A percentile compares a stretch with the other conserved stretches of the same genome.
These are phyloP conservation scores for Pseudorectes ferrugineus DNA, from an alignment of 2,113 vertebrate species.

Conservation along the genomic window DNA sequence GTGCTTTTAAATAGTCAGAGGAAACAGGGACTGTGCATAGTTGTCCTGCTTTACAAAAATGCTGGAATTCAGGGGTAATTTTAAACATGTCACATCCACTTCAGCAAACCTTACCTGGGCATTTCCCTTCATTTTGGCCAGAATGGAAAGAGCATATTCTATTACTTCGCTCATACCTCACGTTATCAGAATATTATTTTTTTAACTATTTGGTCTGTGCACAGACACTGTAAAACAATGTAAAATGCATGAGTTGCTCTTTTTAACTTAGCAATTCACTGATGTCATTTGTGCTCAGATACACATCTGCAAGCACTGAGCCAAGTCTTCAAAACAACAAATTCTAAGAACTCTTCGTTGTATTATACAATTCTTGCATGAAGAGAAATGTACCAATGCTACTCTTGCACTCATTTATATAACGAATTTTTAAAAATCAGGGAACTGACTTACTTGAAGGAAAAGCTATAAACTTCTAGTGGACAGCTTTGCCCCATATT, in stretches of 20 bases:
- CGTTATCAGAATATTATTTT: not conserved
- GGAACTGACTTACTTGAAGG: not conserved
- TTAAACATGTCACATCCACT: not conserved
- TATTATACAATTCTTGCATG: not conserved
- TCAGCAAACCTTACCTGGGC: not conserved
- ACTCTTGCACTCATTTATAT: not conserved
- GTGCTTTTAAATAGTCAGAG: not conserved
- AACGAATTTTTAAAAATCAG: not conserved
- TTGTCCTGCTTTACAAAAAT: not conserved
- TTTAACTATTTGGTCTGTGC: not conserved
- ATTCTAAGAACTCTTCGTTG: not conserved
- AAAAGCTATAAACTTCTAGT: not conserved
- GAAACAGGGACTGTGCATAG: not conserved
- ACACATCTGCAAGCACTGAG: not conserved
- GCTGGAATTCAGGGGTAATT: not conserved
- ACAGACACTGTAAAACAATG: not conserved
- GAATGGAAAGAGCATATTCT: not conserved
- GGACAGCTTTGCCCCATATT: not conserved
- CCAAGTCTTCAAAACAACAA: not conserved
- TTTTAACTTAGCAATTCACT: not conserved
- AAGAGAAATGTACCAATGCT: not conserved
- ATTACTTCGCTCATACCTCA: not conserved
- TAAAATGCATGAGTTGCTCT: not conserved
- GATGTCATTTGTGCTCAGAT: not conserved
- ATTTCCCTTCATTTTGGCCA: not conserved